A percentile compares a stretch with the other conserved stretches of the same genome.
Evolutionary conservation across 2,113 vertebrate species (phyloP).

Genomic region (Hippocampus abdominalis): DNA sequence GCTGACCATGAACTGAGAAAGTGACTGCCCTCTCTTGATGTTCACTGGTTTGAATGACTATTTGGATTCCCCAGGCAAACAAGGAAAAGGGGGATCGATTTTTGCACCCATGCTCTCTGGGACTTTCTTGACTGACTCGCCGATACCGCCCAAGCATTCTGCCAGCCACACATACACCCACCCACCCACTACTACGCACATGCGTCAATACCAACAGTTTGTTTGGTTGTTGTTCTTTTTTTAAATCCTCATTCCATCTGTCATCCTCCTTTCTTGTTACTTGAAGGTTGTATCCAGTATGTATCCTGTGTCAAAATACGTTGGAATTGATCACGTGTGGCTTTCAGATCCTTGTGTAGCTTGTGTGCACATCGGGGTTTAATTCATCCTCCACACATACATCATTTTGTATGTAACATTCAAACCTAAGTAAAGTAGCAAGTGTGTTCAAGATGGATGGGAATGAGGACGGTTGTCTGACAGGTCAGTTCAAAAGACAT

Average conservation of each 20-base stretch:
- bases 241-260: too few relatives aligned
- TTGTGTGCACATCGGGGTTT: conserved; percentile 17
- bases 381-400: conserved; percentile 12
- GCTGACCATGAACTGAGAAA: conserved; percentile 37
- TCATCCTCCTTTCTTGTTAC: conserved; percentile 36
- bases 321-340: conserved; percentile 16
- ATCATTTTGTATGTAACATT: conserved; percentile 19
- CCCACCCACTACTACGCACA: conserved; percentile 25
- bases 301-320: background rate
- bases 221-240: background rate
- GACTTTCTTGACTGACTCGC: conserved; percentile 53
- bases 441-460: conserved; percentile 24
- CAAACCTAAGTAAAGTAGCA: conserved; percentile 9
- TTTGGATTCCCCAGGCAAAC: conserved; percentile 62
- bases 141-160: conserved; percentile 37
- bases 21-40: conserved; percentile 24
- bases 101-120: conserved; percentile 53
- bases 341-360: conserved; percentile 43
- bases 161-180: conserved; percentile 14
- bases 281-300: conserved; percentile 51
- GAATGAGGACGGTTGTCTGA: background rate
- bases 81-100: conserved; percentile 54
- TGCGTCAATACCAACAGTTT: conserved; percentile 41
- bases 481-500: background rate
- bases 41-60: conserved; percentile 61